Evolutionary conservation across 2,113 vertebrate species (phyloP), one percentile per base, ranked within the genome.

Genomic region (Trichomycterus rosablanca): DNA sequence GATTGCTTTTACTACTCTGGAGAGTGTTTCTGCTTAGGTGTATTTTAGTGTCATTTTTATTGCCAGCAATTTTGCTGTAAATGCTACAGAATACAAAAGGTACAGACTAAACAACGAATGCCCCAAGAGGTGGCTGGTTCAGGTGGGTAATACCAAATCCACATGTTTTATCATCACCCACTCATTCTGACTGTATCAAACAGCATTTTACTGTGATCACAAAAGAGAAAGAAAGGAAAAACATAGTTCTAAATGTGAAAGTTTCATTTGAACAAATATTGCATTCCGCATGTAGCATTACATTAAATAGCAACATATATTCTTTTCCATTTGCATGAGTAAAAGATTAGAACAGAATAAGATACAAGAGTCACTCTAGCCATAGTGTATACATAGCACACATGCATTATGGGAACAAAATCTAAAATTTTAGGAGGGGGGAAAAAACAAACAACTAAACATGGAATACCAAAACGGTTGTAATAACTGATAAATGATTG

Each of bases 381-480:
- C 67, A 74, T 65, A 78, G 49, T 75, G 76, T 83, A 81, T 75
- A 66, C 49, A 77, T 67, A 78, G 10, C 34, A 74, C 71, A 80
- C 86, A 88, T 87, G 86, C 85, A 84, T 75, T 69, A 78, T 73
- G 64, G 82, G 72, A 79, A 64, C 55, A 70, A 74, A 77, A 76
- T 76, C 60, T 46, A 67, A 72, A 73, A 76, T 70, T 63, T 77
- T 72, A 43, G 28, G 51, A 43, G n/a, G 39, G 19, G 49, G 57
- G 61, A 64, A 45, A 72, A 44, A 3, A 9, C 57, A 22, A 23
- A 39, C 10, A n/a, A 30, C 7, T 54, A 61, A 66, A 62, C 30
- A 69, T 37, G 8, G 20, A 61, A 52, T 52, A 62, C 48, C 60
- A 59, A 74, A 46, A 63, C 55, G 53, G 60, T 74, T 81, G 52